Evolutionary conservation across 2,797 vertebrate species (phyloP), one percentile per base, ranked within the genome.

Genomic region (Anniella stebbinsi): DNA sequence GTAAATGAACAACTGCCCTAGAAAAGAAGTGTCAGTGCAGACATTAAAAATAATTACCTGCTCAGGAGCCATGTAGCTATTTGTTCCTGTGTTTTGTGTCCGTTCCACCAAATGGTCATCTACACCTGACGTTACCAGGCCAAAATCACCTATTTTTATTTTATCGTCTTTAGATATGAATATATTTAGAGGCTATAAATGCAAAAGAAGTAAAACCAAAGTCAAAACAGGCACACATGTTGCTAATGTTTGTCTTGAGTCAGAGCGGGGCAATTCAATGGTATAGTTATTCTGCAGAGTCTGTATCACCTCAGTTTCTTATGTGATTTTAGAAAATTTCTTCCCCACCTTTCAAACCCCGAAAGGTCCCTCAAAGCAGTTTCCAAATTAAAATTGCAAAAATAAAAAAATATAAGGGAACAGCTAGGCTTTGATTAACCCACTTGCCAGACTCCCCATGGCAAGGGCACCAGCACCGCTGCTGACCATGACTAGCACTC

Each of bases 141-240:
- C 98, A 1, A 99, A 99, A 95, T 99, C 99, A 7, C 98, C 98
- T 51, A 99, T 99, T 97, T 99, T 99, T 93, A 99, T 95, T 51
- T 90, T 75, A 72, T 93, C 89, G 12, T 96, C 84, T 30, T 0
- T 48, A 11, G 97, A 97, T 95, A 99, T 96, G 94, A 99, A 97
- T 95, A 99, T 98, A 96, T 99, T 99, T 87, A 41, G 60, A 86
- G 99, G 99, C 99, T 99, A 91, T 23, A 38, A 51, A 30, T 87
- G 90, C 51, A 82, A 73, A 94, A 4, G 45, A 45, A 87, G 21
- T 57, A 80, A 36, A 57, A n/a, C 33, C 10, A 51, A 13, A 51
- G 6, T 70, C 13, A 60, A 41, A 28, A 13, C 25, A 77, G 25
- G 18, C 9, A 51, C 72, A 73, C 30, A 73, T 75, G 11, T 30